Evolutionary conservation across 2,113 vertebrate species (phyloP).

Genomic region (Silurus asotus): DNA sequence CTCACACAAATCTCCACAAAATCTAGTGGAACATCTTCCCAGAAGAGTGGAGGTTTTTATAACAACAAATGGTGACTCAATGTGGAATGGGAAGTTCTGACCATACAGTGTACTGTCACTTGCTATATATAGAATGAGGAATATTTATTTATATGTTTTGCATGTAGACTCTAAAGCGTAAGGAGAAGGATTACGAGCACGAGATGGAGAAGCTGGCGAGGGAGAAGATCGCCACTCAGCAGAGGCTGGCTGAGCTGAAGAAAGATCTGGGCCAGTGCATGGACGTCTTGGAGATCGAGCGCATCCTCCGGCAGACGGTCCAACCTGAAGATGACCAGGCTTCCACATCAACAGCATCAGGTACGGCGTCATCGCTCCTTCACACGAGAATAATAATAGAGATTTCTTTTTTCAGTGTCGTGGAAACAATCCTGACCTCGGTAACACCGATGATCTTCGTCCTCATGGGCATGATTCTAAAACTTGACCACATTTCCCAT

Average conservation of each 20-base stretch:
- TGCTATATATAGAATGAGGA: too few species aligned
- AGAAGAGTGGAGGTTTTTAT: too few species aligned
- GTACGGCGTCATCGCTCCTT: conserved; percentile 62
- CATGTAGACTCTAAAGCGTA: conserved; percentile 89
- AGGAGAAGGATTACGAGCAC: conserved; percentile 96
- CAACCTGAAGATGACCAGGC: conserved; percentile 96
- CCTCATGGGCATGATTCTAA: neutral
- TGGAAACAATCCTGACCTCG: neutral
- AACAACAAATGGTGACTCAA: too few species aligned
- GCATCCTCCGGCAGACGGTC: conserved; percentile 88
- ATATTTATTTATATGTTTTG: neutral
- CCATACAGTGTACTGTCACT: too few species aligned
- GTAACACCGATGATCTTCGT: neutral
- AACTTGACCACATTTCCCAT: neutral
- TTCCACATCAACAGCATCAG: conserved; percentile 97
- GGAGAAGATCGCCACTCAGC: conserved; percentile 96
- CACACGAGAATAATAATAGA: too few species aligned
- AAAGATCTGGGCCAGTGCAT: conserved; percentile 95
- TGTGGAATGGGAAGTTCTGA: too few species aligned
- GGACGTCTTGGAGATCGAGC: conserved; percentile 91
- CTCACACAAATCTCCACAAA: too few species aligned
- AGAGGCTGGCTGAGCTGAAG: conserved; percentile 89
- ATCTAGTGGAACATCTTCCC: too few species aligned
- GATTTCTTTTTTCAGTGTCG: neutral
- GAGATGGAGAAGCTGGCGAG: conserved; percentile 96